Conservation (phyloP, 2,113 vertebrate species). For the Amazona vittata region DNA sequence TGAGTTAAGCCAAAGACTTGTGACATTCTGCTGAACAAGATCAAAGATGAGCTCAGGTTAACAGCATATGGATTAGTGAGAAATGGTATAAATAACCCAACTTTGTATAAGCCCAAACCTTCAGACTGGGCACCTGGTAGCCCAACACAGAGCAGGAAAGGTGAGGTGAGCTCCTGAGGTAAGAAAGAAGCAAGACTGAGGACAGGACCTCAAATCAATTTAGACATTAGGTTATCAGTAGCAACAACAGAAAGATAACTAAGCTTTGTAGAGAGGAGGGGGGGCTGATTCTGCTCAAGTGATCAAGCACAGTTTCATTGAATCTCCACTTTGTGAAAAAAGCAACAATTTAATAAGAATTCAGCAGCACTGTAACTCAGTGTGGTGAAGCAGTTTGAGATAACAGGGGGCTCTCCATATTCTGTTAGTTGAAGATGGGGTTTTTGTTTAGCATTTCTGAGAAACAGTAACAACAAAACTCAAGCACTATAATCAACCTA, state of each 20-base stretch:
- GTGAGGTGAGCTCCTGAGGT: background rate
- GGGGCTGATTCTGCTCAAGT: background rate
- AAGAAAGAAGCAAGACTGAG: background rate
- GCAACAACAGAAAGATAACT: background rate
- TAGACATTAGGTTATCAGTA: background rate
- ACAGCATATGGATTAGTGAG: background rate
- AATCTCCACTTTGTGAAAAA: background rate
- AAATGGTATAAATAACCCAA: background rate
- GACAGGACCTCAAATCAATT: background rate
- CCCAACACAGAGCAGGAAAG: background rate
- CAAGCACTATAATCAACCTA: background rate
- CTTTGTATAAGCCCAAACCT: background rate
- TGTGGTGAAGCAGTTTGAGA: background rate
- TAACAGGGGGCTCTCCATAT: background rate
- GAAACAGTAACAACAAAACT: background rate
- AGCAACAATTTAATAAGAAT: background rate
- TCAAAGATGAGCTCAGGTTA: background rate
- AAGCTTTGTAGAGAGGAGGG: background rate
- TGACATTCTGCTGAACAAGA: background rate
- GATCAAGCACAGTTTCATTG: background rate
- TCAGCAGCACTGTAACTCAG: background rate
- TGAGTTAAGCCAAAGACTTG: background rate
- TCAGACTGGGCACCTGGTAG: background rate
- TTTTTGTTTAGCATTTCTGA: background rate
- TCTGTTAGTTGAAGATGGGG: background rate